Conservation (phyloP, 2,888 invertebrate species). For the Lagria hirta region DNA sequence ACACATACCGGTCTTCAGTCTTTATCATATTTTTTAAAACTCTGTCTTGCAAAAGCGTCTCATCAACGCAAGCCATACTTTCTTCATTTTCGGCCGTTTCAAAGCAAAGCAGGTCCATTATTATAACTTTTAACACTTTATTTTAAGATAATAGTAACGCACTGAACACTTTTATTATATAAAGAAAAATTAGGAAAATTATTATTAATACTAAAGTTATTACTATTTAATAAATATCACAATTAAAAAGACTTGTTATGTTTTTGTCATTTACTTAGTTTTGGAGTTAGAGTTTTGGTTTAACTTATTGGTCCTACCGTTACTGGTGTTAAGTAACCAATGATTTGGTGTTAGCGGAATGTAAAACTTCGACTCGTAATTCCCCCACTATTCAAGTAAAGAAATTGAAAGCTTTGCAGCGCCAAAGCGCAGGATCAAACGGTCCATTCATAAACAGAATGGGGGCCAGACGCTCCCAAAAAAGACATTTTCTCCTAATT, state of each 20-base stretch:
- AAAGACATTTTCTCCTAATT: too few relatives aligned
- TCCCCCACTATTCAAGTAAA: constrained; percentile 8
- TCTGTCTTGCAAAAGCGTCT: constrained; percentile 71
- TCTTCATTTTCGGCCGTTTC: constrained; percentile 47
- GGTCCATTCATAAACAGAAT: constrained; percentile 14
- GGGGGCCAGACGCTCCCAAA: constrained; percentile 8
- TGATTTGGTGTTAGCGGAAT: constrained; percentile 14
- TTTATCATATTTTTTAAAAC: constrained; percentile 81
- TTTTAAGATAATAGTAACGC: not conserved
- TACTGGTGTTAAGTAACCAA: constrained; percentile 23
- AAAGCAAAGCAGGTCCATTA: constrained; percentile 52
- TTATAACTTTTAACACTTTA: constrained; percentile 27
- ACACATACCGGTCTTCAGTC: constrained; percentile 81
- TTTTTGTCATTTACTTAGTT: constrained; percentile 7
- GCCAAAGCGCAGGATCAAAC: constrained; percentile 16
- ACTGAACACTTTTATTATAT: constrained; percentile 15
- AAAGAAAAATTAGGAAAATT: too few relatives aligned
- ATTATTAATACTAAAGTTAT: not conserved
- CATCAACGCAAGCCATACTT: constrained; percentile 63
- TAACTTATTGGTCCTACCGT: constrained; percentile 13
- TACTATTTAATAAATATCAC: too few relatives aligned
- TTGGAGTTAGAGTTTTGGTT: constrained; percentile 8
- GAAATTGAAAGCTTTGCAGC: constrained; percentile 5
- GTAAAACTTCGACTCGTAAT: not conserved
- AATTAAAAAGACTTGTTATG: constrained; percentile 7